These are phyloP conservation scores for Cheilosia vernalis DNA, from an alignment of 2,888 invertebrate species.

Conservation along the genomic window DNA sequence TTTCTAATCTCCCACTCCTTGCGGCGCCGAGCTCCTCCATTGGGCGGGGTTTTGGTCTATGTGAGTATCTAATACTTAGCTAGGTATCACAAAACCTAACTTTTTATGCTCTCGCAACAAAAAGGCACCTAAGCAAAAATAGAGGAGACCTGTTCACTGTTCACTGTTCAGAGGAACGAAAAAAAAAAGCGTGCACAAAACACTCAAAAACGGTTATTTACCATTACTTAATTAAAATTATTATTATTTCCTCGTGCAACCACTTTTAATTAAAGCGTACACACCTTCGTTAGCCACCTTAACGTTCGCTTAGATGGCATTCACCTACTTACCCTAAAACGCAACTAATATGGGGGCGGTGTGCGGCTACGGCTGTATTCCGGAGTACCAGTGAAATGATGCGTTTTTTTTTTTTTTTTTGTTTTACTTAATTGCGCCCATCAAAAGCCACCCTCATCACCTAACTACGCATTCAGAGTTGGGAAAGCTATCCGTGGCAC, in stretches of 20 bases:
- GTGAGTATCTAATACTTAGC: conserved; percentile 3
- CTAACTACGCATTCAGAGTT: conserved; percentile 30
- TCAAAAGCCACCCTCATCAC: conserved; percentile 40
- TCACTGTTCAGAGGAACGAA: background rate
- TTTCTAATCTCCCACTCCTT: conserved; percentile 24
- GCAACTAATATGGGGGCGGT: conserved; percentile 33
- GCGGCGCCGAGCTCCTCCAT: background rate
- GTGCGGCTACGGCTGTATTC: conserved; percentile 14
- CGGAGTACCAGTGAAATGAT: conserved; percentile 58
- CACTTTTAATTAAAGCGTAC: conserved; percentile 75
- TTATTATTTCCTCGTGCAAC: conserved; percentile 74
- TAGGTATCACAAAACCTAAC: conserved; percentile 38
- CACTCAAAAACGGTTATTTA: conserved; percentile 71
- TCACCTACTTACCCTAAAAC: conserved; percentile 55
- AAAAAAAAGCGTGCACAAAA: conserved; percentile 66
- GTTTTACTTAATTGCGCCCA: conserved; percentile 64
- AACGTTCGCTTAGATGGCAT: conserved; percentile 56
- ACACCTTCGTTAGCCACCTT: conserved; percentile 70
- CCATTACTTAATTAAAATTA: conserved; percentile 76
- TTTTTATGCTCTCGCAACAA: conserved; percentile 45
- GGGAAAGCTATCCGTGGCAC: conserved; percentile 11
- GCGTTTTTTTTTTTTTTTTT: conserved; percentile 47
- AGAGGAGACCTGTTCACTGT: conserved; percentile 14
- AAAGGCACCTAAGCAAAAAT: conserved; percentile 59
- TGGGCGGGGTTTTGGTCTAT: conserved; percentile 4